Evolutionary conservation across 2,113 vertebrate genomes (phyloP), one percentile per base, ranked within the genome.

Genomic region (Podarcis muralis): DNA sequence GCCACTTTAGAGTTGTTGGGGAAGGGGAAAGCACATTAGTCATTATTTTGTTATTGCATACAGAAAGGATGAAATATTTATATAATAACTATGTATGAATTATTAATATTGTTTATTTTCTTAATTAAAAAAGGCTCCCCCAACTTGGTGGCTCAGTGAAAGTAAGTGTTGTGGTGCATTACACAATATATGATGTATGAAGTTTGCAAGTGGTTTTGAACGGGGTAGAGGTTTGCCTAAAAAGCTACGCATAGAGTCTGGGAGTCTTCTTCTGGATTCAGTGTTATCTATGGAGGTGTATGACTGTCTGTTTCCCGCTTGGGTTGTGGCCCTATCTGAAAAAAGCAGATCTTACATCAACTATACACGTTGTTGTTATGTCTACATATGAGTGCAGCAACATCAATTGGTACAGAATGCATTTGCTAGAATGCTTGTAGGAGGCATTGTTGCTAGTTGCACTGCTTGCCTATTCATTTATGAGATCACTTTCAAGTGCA

Each of bases 51-150:
- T 32, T 18, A 59, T 87, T 90, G 91, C 66, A n/a, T 81, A 79
- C 75, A 85, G 5, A 74, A 43, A 78, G 22, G 59, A 53, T 59
- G 87, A 92, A 91, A 74, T 48, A 87, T 43, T 91, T 84, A 27
- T 82, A 86, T 8, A 65, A 27, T 62, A 91, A 35, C 2, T 68
- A 4, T 87, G 57, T 80, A 37, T 83, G 48, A 68, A 86, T 83
- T 87, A 87, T 90, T 87, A 90, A 87, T 40, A 27, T 88, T 84
- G 62, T 90, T 87, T 82, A 83, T 90, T 78, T 78, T 62, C 75
- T 83, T 71, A 66, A 25, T 82, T 83, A 71, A 90, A 18, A 82
- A 77, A 23, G 65, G 27, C 48, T 72, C 84, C 0, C 0, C 81
- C 72, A 89, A 7, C 23, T 87, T 83, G 81, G 65, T 65, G 87